phyloP scores from a whole-genome alignment of 2,888 invertebrate species.

The Sinodicranocentrus sp. region DNA sequence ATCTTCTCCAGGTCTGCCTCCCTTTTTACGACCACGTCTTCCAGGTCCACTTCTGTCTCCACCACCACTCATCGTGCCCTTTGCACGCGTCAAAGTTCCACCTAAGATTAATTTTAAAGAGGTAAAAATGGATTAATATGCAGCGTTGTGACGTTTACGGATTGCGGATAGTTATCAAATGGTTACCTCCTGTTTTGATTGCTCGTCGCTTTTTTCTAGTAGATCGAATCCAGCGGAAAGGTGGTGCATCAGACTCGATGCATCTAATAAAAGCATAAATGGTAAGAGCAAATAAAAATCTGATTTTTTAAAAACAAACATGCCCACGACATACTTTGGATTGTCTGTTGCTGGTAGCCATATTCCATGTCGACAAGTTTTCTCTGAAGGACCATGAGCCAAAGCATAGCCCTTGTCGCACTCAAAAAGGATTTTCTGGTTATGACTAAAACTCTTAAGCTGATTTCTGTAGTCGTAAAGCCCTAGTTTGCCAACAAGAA shows the following conservation, averaged over 20 bases:
- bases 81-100: constrained; percentile 46
- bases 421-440: constrained; percentile 97
- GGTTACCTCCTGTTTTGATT: constrained; percentile 70
- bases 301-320: neutral
- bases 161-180: neutral
- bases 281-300: neutral
- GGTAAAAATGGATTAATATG: neutral
- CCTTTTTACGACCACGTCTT: constrained; percentile 58
- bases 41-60: constrained; percentile 37
- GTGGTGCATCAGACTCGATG: constrained; percentile 90
- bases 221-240: constrained; percentile 88
- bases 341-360: constrained; percentile 95
- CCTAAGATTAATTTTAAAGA: too few species aligned
- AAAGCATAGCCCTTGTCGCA: constrained; percentile 94
- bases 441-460: constrained; percentile 92
- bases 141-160: neutral
- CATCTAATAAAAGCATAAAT: constrained; percentile 81
- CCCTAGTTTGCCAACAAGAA: constrained; percentile 96
- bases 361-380: constrained; percentile 95
- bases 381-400: constrained; percentile 92
- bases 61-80: constrained; percentile 28
- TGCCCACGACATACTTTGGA: constrained; percentile 75
- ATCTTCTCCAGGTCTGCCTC: constrained; percentile 67
- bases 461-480: constrained; percentile 96
- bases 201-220: constrained; percentile 77